Percentiles rank a stretch among this genome's conserved stretches.
phyloP scores from a whole-genome alignment of 2,888 invertebrate species.

The Drosophila macrospina region DNA sequence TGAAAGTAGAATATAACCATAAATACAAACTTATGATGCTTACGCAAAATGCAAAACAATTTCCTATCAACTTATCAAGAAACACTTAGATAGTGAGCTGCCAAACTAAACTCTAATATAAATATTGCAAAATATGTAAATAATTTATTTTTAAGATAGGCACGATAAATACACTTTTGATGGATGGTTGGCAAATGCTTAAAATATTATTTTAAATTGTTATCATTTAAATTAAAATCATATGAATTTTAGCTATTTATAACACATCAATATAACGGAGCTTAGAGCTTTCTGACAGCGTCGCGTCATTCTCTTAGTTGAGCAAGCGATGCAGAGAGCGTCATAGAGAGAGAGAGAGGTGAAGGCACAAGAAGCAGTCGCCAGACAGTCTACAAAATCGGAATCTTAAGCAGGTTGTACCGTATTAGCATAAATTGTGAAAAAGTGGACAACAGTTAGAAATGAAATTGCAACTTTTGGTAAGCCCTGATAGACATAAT shows the following conservation, averaged over 20 bases:
- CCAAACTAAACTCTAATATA: slow-evolving; percentile 1
- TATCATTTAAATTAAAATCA: slow-evolving; percentile 12
- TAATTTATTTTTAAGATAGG: slow-evolving; percentile 18
- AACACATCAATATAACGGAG: slow-evolving; percentile 35
- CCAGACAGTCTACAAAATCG: slow-evolving; percentile 60
- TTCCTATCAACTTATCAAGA: slow-evolving; percentile 35
- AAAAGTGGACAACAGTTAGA: slow-evolving; percentile 32
- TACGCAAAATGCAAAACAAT: slow-evolving; percentile 27
- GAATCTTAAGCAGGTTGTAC: slow-evolving; percentile 25
- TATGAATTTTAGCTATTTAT: slow-evolving; percentile 44
- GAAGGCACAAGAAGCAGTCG: slow-evolving; percentile 40
- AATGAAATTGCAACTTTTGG: slow-evolving; percentile 25
- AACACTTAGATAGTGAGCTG: slow-evolving; percentile 29
- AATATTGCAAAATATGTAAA: slow-evolving; percentile 38
- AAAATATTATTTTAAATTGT: neutral
- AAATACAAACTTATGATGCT: slow-evolving; percentile 16
- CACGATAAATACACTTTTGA: slow-evolving; percentile 13
- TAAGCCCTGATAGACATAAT: slow-evolving; percentile 3
- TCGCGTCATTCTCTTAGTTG: slow-evolving; percentile 8
- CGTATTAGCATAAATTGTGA: slow-evolving; percentile 40
- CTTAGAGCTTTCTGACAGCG: slow-evolving; percentile 6
- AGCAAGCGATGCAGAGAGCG: slow-evolving; percentile 15
- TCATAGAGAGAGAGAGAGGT: slow-evolving; percentile 10
- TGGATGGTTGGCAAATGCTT: slow-evolving; percentile 20
- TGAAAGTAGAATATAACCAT: slow-evolving; percentile 9